phyloP scores from a whole-genome alignment of 2,113 vertebrate genomes.

The Pluvianellus socialis region DNA sequence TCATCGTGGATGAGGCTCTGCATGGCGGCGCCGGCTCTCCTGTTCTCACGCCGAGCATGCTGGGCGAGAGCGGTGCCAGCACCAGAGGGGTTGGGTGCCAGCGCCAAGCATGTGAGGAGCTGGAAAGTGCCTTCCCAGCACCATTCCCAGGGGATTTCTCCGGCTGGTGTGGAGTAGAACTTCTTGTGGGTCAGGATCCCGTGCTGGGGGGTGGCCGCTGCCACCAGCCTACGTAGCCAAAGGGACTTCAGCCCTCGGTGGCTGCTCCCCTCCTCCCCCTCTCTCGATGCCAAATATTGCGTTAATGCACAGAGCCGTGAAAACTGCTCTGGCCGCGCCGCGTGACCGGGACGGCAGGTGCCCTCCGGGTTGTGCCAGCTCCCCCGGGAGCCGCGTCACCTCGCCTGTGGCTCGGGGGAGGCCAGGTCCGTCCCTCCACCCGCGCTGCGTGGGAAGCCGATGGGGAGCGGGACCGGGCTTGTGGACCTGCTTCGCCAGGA shows the following conservation, averaged over 20 bases:
- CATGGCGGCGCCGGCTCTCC: accelerated
- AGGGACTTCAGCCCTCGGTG: not conserved
- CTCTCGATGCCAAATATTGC: accelerated
- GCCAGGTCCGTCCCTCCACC: not conserved
- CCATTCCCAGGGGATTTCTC: not conserved
- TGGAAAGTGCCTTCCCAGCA: not conserved
- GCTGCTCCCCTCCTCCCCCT: not conserved
- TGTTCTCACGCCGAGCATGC: accelerated
- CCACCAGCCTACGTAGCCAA: not conserved
- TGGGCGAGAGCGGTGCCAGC: not conserved
- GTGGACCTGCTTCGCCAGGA: not conserved
- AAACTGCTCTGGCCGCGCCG: accelerated
- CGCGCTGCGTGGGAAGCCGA: accelerated
- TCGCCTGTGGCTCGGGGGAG: too few species aligned
- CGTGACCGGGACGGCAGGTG: not conserved
- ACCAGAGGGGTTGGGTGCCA: not conserved
- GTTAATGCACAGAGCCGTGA: not conserved
- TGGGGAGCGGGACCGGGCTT: accelerated
- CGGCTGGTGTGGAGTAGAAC: accelerated
- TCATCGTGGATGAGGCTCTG: not conserved
- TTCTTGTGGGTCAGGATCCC: not conserved
- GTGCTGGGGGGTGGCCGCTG: not conserved
- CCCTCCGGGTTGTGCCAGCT: not conserved
- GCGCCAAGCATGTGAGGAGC: not conserved
- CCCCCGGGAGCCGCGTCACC: not conserved